Base-by-base conservation (phyloP, 2,797 vertebrate genomes). In the Ctenosaura bakeri region DNA sequence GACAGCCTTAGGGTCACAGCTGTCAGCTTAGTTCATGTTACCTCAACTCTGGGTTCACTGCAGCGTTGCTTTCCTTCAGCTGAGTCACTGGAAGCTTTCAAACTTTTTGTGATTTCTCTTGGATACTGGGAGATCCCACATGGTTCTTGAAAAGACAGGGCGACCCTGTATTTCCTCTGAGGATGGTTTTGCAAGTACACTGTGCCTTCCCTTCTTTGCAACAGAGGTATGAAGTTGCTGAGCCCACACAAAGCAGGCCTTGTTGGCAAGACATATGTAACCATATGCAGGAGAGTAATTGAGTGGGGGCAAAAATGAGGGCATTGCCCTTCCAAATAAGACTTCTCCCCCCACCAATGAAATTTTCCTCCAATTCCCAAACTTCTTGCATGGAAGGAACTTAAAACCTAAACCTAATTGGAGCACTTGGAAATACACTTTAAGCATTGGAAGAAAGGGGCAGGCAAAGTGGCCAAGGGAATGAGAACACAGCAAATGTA, bases 181-280 rank as follows among this genome's bases (percentile, higher is more conserved):
- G 20, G 6, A 54, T 42, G 22, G 13, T 29, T n/a, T 38, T 76
- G 52, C 35, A 69, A 80, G 62, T 80, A 35, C 9, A 18, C 32
- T 16, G 52, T 18, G 1, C 52, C 14, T 77, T 54, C 5, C 64
- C 20, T 59, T 64, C 35, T 10, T n/a, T 54, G 13, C 2, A 18
- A 56, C 35, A 73, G 76, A 73, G 52, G 62, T 86, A 81, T 56
- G 56, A 16, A 20, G 16, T 4, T 24, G 26, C 29, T 52, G 20
- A 90, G 42, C 14, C 12, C 90, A 88, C 6, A 54, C 71, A 94
- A 94, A 89, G 90, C 92, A 90, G 94, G 91, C 93, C 88, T 69
- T 93, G 90, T 69, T 89, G 92, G 88, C 64, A 93, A 86, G 79
- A 85, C 89, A 92, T 59, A 20, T 59, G 18, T 59, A 59, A 59